Base-by-base conservation (phyloP, 2,797 vertebrate genomes). In the Sebastes nivosus region DNA sequence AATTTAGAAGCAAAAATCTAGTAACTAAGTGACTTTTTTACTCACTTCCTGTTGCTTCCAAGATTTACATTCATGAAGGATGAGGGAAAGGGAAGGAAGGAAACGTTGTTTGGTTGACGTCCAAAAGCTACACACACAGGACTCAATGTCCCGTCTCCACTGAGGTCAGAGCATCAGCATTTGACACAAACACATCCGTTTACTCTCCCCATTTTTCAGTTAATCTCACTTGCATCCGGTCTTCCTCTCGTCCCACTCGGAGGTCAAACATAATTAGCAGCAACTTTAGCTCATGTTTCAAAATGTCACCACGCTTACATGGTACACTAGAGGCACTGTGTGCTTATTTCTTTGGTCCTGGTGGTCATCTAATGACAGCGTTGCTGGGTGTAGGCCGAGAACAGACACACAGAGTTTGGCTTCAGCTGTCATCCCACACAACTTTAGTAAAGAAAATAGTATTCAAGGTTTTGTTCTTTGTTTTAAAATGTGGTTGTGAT, bases 111-210 rank as follows among this genome's bases (percentile, higher is more conserved):
- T 92, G 87, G 86, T 86, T 74, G 67, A 69, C 13, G 64, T 87
- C 88, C 89, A 90, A 87, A 72, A 76, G 60, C 79, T 58, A 63
- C 30, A 34, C 75, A 81, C 79, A 78, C 10, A 89, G 88, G n/a
- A 94, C 91, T 93, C 81, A 91, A 91, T 91, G 92, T 93, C 85
- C 91, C 78, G 34, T 89, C 83, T 86, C 77, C 46, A 30, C 70
- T 89, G 86, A 88, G 89, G 92, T 93, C 92, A 89, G 60, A 65
- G 79, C 74, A 22, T 65, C 13, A 52, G 77, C 88, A 82, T 89
- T 92, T 89, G 81, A 81, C 78, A 85, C 58, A 64, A 30, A 54
- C 36, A n/a, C 72, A 72, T 84, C 81, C 68, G 46, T 77, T 80
- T 36, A 64, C 67, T 34, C 61, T 65, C 61, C 34, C 42, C 59